A percentile compares a stretch with the other conserved stretches of the same genome.
Evolutionary conservation across 2,888 invertebrate genomes (phyloP).

Genomic region (Caenorhabditis zanzibari): DNA sequence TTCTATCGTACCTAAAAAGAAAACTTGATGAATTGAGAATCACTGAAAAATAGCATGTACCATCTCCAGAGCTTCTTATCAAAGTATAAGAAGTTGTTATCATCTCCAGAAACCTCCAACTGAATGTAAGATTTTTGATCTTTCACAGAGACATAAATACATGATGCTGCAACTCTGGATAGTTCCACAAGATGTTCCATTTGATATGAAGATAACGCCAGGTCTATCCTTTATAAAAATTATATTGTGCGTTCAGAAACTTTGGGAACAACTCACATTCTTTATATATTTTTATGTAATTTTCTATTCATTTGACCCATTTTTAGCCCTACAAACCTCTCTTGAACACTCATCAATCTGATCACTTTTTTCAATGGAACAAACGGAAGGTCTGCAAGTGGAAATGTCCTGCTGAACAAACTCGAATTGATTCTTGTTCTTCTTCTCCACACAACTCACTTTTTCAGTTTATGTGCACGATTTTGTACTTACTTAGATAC

Average conservation of each 20-base stretch:
- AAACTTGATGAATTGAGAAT: background rate
- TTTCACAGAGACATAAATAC: slow-evolving; percentile 4
- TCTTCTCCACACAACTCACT: background rate
- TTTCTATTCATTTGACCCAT: background rate
- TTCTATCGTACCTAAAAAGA: slow-evolving; percentile 1
- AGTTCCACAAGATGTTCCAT: background rate
- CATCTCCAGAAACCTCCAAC: background rate
- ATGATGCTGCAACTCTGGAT: background rate
- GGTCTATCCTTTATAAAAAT: background rate
- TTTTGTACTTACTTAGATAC: no score
- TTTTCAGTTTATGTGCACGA: background rate
- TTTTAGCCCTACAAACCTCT: slow-evolving; percentile 4
- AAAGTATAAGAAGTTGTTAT: background rate
- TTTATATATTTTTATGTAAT: background rate
- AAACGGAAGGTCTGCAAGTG: slow-evolving; percentile 14
- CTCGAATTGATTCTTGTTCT: background rate
- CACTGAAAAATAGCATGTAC: background rate
- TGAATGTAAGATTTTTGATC: slow-evolving; percentile 14
- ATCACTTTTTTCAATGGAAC: slow-evolving; percentile 8
- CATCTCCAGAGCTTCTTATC: background rate
- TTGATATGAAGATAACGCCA: slow-evolving; percentile 16
- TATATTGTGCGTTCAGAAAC: background rate
- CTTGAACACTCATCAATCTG: slow-evolving; percentile 11
- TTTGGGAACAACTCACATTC: no score
- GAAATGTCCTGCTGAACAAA: slow-evolving; percentile 25